Evolutionary conservation across 2,113 vertebrate species (phyloP).

Genomic region (Urocynchramus pylzowi): DNA sequence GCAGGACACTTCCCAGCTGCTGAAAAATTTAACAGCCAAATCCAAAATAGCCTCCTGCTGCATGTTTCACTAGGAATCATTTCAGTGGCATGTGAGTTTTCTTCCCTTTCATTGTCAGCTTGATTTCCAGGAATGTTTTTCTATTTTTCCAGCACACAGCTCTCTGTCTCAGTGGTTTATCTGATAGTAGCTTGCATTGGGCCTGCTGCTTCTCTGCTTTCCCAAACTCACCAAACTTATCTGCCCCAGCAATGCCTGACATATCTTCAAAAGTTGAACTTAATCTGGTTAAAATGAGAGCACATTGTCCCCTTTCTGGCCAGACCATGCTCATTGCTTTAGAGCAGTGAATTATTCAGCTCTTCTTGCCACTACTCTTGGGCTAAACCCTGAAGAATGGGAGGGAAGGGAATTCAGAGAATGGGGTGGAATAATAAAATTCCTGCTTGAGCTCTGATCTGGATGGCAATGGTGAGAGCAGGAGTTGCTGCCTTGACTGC

Average conservation of each 20-base stretch:
- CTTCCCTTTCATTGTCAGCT: background rate
- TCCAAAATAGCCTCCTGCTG: background rate
- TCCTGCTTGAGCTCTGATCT: background rate
- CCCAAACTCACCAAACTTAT: background rate
- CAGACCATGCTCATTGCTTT: background rate
- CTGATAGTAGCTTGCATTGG: background rate
- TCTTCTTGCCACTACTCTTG: background rate
- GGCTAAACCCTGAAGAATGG: background rate
- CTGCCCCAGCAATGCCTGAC: background rate
- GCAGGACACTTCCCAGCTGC: background rate
- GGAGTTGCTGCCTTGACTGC: background rate
- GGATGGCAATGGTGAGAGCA: background rate
- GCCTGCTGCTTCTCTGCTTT: background rate
- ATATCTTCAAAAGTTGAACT: background rate
- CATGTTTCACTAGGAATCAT: background rate
- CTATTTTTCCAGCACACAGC: background rate
- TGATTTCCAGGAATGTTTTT: background rate
- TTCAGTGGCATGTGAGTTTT: background rate
- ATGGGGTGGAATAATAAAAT: background rate
- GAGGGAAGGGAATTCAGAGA: background rate
- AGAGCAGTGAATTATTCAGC: background rate
- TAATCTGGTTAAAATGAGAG: background rate
- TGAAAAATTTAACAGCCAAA: background rate
- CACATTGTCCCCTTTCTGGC: background rate
- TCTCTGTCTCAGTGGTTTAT: background rate